Evolutionary conservation across 2,113 vertebrate species (phyloP).

Genomic region (Colinus virginianus): DNA sequence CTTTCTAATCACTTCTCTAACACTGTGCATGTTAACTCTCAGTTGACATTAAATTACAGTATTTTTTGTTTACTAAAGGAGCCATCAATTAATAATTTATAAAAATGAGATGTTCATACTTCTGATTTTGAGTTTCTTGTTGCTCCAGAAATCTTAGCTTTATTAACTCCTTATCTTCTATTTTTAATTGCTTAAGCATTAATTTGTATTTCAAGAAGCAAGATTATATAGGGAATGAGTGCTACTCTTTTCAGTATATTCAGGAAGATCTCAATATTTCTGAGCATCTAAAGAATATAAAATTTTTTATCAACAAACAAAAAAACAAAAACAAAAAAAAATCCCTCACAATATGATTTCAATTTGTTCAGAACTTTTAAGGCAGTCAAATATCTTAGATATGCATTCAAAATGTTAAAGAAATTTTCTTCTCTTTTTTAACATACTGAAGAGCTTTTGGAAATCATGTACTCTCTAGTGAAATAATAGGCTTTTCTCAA

Average conservation of each 20-base stretch:
- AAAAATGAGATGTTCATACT: background rate
- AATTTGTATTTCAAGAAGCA: background rate
- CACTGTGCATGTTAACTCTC: background rate
- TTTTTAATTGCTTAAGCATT: background rate
- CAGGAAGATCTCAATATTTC: background rate
- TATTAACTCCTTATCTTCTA: background rate
- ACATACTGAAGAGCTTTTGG: fast-evolving
- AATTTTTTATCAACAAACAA: no score
- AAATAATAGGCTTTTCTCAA: background rate
- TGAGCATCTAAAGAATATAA: background rate
- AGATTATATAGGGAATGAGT: background rate
- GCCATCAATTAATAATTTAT: background rate
- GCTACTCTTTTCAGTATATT: background rate
- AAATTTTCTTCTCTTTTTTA: background rate
- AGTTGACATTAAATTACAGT: background rate
- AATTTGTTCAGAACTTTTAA: background rate
- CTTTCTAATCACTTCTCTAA: background rate
- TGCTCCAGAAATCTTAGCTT: background rate
- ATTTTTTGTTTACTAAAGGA: background rate
- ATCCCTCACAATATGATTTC: background rate
- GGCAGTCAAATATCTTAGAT: background rate
- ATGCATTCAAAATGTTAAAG: background rate
- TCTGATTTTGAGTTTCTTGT: background rate
- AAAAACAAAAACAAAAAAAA: background rate
- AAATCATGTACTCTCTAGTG: background rate